Evolutionary conservation across 2,888 invertebrate genomes (phyloP).

Genomic region (Nymphalis urticae): DNA sequence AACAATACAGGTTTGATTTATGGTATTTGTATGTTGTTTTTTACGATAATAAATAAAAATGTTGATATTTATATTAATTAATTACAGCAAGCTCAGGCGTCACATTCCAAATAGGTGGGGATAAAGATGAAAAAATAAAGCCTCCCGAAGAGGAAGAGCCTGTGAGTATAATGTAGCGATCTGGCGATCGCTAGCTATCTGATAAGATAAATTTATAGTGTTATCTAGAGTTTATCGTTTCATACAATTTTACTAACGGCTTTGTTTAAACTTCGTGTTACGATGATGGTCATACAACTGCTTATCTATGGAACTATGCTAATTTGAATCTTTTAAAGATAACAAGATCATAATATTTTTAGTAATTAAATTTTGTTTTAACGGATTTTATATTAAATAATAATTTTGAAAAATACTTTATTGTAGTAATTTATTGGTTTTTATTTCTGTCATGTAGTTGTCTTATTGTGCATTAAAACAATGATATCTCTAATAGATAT

Average conservation of each 20-base stretch:
- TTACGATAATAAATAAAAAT: no score
- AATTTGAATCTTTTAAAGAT: constrained; percentile 15
- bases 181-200: constrained; percentile 33
- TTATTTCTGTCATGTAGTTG: no score
- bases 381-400: no score
- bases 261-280: constrained; percentile 15
- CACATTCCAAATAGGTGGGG: constrained; percentile 86
- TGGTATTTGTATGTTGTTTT: no score
- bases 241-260: constrained; percentile 16
- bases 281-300: constrained; percentile 14
- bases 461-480: no score
- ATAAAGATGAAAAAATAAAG: constrained; percentile 81
- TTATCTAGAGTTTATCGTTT: constrained; percentile 32
- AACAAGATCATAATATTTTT: constrained; percentile 1
- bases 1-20: no score
- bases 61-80: not conserved
- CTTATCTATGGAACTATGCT: constrained; percentile 17
- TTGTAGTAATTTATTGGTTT: no score
- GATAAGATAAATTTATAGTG: constrained; percentile 44
- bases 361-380: not conserved
- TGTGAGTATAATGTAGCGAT: constrained; percentile 54
- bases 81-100: constrained; percentile 80
- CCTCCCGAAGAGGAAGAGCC: constrained; percentile 81
- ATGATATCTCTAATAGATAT: no score
- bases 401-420: no score